Conservation (phyloP, 2,797 vertebrate genomes). For the Tinamus major region DNA sequence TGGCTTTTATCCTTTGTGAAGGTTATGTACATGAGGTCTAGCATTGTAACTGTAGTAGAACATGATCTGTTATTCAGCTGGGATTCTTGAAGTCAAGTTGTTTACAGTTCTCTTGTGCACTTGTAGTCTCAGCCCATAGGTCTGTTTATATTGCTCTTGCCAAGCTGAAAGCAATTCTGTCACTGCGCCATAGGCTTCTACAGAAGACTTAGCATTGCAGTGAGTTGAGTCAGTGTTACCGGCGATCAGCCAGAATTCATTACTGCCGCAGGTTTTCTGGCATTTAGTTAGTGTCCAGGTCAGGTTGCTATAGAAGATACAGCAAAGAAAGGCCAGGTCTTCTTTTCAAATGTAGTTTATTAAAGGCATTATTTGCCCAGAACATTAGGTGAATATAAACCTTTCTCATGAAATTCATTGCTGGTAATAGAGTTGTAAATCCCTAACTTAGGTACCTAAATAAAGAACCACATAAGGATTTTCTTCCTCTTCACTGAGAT, state of each 20-base stretch:
- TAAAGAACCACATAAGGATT: not conserved
- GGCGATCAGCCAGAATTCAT: constrained; percentile 42
- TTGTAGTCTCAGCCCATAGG: constrained; percentile 45
- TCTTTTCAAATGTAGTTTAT: constrained; percentile 29
- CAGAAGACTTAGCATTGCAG: constrained; percentile 14
- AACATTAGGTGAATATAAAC: not conserved
- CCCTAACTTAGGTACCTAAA: not conserved
- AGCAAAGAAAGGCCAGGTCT: not conserved
- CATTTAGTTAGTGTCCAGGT: constrained; percentile 46
- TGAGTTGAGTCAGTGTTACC: constrained; percentile 4
- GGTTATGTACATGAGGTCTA: constrained; percentile 1
- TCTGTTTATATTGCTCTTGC: constrained; percentile 57
- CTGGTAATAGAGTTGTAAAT: not conserved
- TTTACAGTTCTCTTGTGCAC: constrained; percentile 48
- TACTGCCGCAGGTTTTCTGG: constrained; percentile 37
- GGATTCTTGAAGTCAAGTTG: constrained; percentile 61
- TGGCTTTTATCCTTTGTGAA: constrained; percentile 54
- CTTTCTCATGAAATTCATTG: not conserved
- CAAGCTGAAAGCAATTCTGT: constrained; percentile 61
- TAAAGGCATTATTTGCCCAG: not conserved
- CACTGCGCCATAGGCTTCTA: constrained; percentile 14
- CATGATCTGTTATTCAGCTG: constrained; percentile 33
- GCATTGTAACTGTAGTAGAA: constrained; percentile 11
- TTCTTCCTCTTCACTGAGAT: not conserved
- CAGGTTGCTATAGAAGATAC: not conserved